Conservation (phyloP, 1,140 invertebrate genomes). For the Drosophila teissieri region DNA sequence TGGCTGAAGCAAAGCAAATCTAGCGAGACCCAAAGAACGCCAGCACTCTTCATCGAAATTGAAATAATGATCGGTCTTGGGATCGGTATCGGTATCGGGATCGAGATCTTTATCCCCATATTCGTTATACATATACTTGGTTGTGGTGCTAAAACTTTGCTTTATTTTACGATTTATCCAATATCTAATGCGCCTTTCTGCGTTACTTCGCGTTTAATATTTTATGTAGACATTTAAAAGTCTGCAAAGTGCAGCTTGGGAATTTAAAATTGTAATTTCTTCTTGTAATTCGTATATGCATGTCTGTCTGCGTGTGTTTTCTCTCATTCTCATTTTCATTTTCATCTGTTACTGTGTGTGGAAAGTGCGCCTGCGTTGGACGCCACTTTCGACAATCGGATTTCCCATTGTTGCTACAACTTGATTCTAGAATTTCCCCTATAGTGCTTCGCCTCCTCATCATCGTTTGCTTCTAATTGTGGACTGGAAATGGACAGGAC, state of each 20-base stretch:
- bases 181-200: slow-evolving; percentile 40
- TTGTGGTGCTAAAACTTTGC: slow-evolving; percentile 51
- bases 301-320: slow-evolving; percentile 18
- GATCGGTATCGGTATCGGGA: neutral
- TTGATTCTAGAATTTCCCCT: slow-evolving; percentile 45
- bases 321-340: neutral
- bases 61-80: neutral
- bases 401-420: slow-evolving; percentile 32
- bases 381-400: slow-evolving; percentile 18
- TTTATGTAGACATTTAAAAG: slow-evolving; percentile 78
- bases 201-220: slow-evolving; percentile 49
- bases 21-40: slow-evolving; percentile 38
- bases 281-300: slow-evolving; percentile 12
- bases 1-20: slow-evolving; percentile 43
- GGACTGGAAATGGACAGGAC: neutral
- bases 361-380: slow-evolving; percentile 22
- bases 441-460: slow-evolving; percentile 28
- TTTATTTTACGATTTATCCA: slow-evolving; percentile 54
- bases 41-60: slow-evolving; percentile 15
- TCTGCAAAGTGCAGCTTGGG: slow-evolving; percentile 72
- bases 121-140: slow-evolving; percentile 38
- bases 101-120: slow-evolving; percentile 1
- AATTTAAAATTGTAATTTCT: slow-evolving; percentile 68
- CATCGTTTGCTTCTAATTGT: slow-evolving; percentile 21
- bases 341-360: slow-evolving; percentile 8